phyloP scores from a whole-genome alignment of 2,113 vertebrate species.

The Mixornis gularis region DNA sequence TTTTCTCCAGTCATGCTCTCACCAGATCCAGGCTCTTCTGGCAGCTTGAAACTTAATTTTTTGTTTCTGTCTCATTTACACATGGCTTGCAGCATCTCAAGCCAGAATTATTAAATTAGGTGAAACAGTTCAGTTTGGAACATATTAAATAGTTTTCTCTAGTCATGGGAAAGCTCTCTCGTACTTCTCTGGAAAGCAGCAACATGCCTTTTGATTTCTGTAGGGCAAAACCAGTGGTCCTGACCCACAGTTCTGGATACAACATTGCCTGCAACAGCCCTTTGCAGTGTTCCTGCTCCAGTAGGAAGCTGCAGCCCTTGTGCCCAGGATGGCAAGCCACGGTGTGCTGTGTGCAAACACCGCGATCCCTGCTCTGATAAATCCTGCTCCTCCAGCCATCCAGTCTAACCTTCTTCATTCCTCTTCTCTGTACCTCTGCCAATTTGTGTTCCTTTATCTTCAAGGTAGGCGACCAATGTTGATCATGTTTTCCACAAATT shows the following conservation, averaged over 20 bases:
- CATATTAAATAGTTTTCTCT: background rate
- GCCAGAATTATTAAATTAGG: background rate
- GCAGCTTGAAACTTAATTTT: background rate
- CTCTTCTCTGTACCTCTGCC: background rate
- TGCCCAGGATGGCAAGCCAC: background rate
- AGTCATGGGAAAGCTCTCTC: background rate
- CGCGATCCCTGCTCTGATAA: background rate
- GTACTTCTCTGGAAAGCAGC: background rate
- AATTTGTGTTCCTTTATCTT: background rate
- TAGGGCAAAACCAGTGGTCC: background rate
- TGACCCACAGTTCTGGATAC: background rate
- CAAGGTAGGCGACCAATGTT: background rate
- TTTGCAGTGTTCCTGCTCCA: background rate
- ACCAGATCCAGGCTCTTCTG: background rate
- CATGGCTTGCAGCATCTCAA: background rate
- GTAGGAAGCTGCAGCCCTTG: background rate
- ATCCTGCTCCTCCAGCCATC: background rate
- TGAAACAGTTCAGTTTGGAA: background rate
- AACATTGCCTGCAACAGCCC: background rate
- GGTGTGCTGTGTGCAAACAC: rapidly evolving
- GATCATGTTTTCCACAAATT: background rate
- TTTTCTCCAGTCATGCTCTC: background rate
- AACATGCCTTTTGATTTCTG: background rate
- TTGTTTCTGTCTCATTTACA: background rate
- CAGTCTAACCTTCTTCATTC: background rate